Evolutionary conservation across 2,113 vertebrate species (phyloP), one percentile per base, ranked within the genome.

Genomic region (Anguilla rostrata): DNA sequence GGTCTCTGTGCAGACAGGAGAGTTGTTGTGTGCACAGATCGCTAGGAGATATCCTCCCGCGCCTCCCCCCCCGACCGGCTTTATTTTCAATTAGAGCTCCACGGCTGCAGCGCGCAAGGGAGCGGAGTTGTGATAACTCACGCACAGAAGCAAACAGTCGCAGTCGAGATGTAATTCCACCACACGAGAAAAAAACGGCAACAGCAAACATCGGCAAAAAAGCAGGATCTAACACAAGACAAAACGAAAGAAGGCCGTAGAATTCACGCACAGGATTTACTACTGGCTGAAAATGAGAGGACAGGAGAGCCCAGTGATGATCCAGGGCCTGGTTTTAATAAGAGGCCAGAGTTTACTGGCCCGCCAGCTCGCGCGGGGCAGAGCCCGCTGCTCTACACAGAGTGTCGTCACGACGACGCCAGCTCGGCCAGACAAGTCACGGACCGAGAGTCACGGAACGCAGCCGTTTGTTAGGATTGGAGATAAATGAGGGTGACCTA

Each of bases 401-500:
- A 14, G 20, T 66, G 60, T 20, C 60, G 22, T 66, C 60, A 66
- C 60, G 1, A 4, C 18, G 60, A 66, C 5, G 60, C 18, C 60
- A 26, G 22, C 22, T 9, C 20, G 60, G 5, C 20, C 22, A 22
- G 60, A 66, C 60, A 20, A 26, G 60, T 26, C 60, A 66, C 22
- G 60, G 18, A 26, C 5, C 26, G 60, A 66, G 49, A 66, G 60
- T 66, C 60, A 66, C 22, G 60, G 11, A 66, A 26, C 60, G 20
- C 20, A 6, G 60, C 60, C 16, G 60, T 66, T 34, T 66, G 18
- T 66, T 20, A 66, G 60, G 22, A 2, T 66, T 20, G 18, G 41
- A 81, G 80, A 46, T 81, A 46, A 41, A 46, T 81, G 18, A 81
- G 41, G n/a, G 41, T 81, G 80, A 81, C 41, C 80, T 43, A 81